Percentiles rank a stretch among this genome's conserved stretches.
phyloP scores from a whole-genome alignment of 2,113 vertebrate species.

The Trinectes maculatus region DNA sequence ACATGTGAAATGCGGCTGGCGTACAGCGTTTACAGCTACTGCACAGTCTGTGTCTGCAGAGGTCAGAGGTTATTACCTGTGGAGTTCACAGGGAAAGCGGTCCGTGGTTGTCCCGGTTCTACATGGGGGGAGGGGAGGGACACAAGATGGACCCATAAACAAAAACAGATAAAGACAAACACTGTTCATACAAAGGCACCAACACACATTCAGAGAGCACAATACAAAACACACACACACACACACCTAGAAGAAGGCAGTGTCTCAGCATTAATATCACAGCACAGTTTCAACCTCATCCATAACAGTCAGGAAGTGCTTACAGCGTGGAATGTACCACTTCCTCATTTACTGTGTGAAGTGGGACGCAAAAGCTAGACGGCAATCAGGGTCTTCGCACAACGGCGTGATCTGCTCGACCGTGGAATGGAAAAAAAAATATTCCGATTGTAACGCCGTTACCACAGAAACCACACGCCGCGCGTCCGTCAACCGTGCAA shows the following conservation, averaged over 20 bases:
- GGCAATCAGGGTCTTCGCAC: constrained; percentile 59
- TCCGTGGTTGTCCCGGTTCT: constrained; percentile 93
- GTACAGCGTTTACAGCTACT: not conserved
- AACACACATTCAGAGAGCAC: not conserved
- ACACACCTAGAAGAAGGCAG: constrained; percentile 39
- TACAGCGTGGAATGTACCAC: constrained; percentile 59
- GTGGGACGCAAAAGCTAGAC: constrained; percentile 51
- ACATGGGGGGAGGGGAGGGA: constrained; percentile 76
- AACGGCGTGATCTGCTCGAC: constrained; percentile 33
- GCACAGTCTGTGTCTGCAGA: not conserved
- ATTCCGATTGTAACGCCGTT: constrained; percentile 45
- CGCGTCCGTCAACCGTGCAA: not conserved
- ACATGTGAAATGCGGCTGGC: not conserved
- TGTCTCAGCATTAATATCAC: constrained; percentile 65
- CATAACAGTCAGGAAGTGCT: constrained; percentile 74
- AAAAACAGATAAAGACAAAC: constrained; percentile 55
- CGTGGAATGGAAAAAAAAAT: constrained; percentile 60
- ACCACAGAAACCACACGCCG: constrained; percentile 47
- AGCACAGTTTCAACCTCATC: constrained; percentile 58
- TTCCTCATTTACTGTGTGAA: constrained; percentile 60
- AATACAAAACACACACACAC: constrained; percentile 41
- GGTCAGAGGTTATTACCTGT: constrained; percentile 89
- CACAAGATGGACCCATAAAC: constrained; percentile 72
- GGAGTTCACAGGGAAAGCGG: constrained; percentile 89
- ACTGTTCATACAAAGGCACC: constrained; percentile 9